Evolutionary conservation across 2,113 vertebrate genomes (phyloP), one percentile per base, ranked within the genome.

Genomic region (Sigmodon hispidus): DNA sequence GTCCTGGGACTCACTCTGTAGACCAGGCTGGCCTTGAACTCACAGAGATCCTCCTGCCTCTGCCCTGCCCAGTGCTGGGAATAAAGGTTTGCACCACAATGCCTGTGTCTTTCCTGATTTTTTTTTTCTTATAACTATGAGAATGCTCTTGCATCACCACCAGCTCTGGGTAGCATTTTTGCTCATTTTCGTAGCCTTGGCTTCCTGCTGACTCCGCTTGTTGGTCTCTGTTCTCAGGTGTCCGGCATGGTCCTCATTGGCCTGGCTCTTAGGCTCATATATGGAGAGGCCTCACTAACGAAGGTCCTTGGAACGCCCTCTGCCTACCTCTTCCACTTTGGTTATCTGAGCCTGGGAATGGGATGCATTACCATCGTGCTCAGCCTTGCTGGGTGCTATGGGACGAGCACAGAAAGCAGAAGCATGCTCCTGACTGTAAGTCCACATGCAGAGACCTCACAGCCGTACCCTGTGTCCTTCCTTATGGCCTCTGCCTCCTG

Each of bases 201-300:
- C 59, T 55, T 50, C 7, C 48, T 45, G 73, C 48, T 3, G 1
- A 3, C 8, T 24, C 1, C 15, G 13, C 52, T 67, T 22, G 75
- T 48, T 90, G 70, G n/a, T 80, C 86, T 88, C 70, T 96, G 29
- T 90, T 55, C 72, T 76, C 8, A 67, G 97, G 16, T 97, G 16
- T 96, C 94, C 36, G 97, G 97, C 0, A 4, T 95, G 55, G 6
- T 94, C 69, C 94, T 97, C 55, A 26, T 90, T 22, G 92, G 94
- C 43, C 59, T 97, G 61, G 96, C 95, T 21, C 36, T 96, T 21
- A 95, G 94, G 84, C 83, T 97, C 26, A 95, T n/a, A 6, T 95
- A 92, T 63, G 85, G 79, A 29, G 90, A 81, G 34, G 67, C 91
- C 13, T 21, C 80, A 22, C 83, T 97, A 31, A 95, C 90, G 0